Evolutionary conservation across 2,888 invertebrate genomes (phyloP), one percentile per base, ranked within the genome.

Genomic region (Aethes cnicana): DNA sequence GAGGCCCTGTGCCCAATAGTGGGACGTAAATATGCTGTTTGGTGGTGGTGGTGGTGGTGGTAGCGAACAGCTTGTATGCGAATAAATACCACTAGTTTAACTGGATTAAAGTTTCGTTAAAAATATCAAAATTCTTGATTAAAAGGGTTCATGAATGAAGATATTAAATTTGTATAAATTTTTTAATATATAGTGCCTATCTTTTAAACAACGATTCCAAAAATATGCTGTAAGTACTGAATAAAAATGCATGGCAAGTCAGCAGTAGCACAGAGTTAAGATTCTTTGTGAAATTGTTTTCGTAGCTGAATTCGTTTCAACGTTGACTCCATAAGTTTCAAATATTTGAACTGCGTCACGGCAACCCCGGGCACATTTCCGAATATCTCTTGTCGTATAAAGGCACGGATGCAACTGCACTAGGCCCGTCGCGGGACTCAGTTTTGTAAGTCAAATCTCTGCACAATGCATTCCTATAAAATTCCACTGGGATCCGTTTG

Each of bases 381-480:
- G 44, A 39, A 50, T 50, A 44, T 46, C 52, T 18, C 32, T 46
- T 39, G 44, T 46, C 52, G 50, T 39, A 52, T 46, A 52, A 46
- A 37, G 36, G 17, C 32, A 21, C 28, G 41, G 39, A 11, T 42
- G 41, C 41, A 42, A 25, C 49, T 35, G 18, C n/a, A 25, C 12
- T 18, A 21, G 20, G 12, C 9, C 20, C 14, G 23, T 17, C 30
- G 3, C 28, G 47, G 47, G 47, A 47, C 32, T 16, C 18, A 39
- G 35, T 52, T 52, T 46, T 46, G 52, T 46, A 46, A 52, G 46
- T 52, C 52, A 46, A 52, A 52, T 52, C 9, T 14, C 16, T 33
- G 20, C 26, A 46, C 44, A 33, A 44, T 52, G 52, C 52, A 52
- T 52, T 39, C 39, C 44, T 52, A 39, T 52, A 52, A 46, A 52